Evolutionary conservation across 1,140 invertebrate species (phyloP), one percentile per base, ranked within the genome.

Genomic region (Armadillidium nasatum): DNA sequence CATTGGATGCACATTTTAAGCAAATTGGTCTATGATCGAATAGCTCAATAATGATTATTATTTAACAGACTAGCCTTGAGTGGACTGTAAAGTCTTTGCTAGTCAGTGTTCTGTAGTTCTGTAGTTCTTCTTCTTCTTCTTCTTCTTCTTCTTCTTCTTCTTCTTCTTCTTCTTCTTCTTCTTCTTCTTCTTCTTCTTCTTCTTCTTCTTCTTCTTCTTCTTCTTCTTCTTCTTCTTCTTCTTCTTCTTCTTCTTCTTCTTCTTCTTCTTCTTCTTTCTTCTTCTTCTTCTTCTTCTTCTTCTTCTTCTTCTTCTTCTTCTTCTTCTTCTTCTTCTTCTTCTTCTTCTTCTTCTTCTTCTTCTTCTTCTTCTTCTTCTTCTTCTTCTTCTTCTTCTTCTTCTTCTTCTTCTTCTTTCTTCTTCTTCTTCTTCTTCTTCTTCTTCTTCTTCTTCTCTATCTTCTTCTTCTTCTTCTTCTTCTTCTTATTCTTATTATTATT

Each of bases 121-220:
- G n/a, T n/a, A n/a, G n/a, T n/a, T n/a, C n/a, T n/a, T n/a, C n/a
- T n/a, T n/a, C 10, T 54, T 54, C 50, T 54, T 54, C 50, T 54
- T 54, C 50, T 54, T 54, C 50, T 54, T 54, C 50, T 54, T 54
- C 50, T 54, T 54, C 50, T 54, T 54, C 50, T 54, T 54, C 50
- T 54, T 54, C 50, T 54, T 54, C 50, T 54, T 54, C 50, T 54
- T 54, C 50, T 54, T 54, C 50, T 54, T 54, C 50, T 54, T 54
- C 50, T 54, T 54, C 50, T 54, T 54, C 50, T 54, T 54, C 50
- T 54, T 54, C 50, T 54, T 54, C 50, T 54, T 54, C 50, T 54
- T 54, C 50, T 54, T 54, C 50, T 54, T 54, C 50, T 54, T 54
- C 50, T 54, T 54, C 50, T 54, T 54, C 50, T 54, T 54, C 50